Base-by-base conservation (phyloP, 2,113 vertebrate species). In the Callipepla squamata region DNA sequence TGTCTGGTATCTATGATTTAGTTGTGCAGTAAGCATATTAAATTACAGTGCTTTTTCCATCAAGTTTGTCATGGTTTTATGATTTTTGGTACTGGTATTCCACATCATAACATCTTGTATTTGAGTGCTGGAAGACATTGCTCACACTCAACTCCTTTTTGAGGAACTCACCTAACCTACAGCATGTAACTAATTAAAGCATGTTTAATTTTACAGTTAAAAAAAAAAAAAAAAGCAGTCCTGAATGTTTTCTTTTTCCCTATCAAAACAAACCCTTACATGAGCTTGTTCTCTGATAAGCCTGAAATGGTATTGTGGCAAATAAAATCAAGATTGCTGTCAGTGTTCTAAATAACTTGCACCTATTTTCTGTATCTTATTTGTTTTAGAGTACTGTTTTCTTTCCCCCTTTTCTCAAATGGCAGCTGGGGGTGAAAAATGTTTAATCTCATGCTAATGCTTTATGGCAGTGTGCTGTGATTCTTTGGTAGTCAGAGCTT, bases 21-120 rank as follows among this genome's bases (percentile, higher is more conserved):
- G n/a, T 68, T 90, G 78, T 82, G 95, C 53, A 67, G 91, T 84
- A 58, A 97, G 93, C 96, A 26, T 34, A 38, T 59, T 93, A 68
- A 97, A 97, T 97, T 96, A 97, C 87, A 94, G 48, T 50, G 22
- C n/a, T 26, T 92, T 98, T 98, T 97, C 94, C 94, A 97, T 97
- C 91, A 96, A 53, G 68, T 96, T 67, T n/a, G n/a, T n/a, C n/a
- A n/a, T n/a, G n/a, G n/a, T n/a, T n/a, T n/a, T n/a, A n/a, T n/a
- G n/a, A n/a, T n/a, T n/a, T n/a, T n/a, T n/a, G n/a, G n/a, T n/a
- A n/a, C n/a, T n/a, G n/a, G n/a, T n/a, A n/a, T n/a, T n/a, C n/a
- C n/a, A n/a, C n/a, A n/a, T n/a, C n/a, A n/a, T n/a, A n/a, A n/a
- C n/a, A n/a, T n/a, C 42, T 80, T 81, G 21, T 68, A 44, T 89